Conservation (phyloP, 2,888 invertebrate species). For the Calliscelio sp. region DNA sequence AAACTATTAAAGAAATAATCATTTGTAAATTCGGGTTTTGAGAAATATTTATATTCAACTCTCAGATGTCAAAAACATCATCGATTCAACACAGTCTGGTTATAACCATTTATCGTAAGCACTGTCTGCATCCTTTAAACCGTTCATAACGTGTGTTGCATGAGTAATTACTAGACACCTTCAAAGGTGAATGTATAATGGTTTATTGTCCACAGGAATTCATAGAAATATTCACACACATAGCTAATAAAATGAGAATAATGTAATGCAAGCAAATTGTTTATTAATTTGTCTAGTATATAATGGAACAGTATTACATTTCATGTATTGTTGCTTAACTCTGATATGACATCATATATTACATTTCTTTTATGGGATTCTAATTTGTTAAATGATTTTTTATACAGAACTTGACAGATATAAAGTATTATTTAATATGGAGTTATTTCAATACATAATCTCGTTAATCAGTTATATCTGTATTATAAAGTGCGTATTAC, state of each 20-base stretch:
- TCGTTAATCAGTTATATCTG: no score
- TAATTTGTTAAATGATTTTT: no score
- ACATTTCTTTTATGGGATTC: no score
- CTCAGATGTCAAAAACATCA: slow-evolving; percentile 76
- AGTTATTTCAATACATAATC: no score
- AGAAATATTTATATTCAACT: slow-evolving; percentile 42
- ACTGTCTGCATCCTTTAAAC: slow-evolving; percentile 82
- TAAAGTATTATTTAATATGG: no score
- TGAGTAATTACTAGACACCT: slow-evolving; percentile 75
- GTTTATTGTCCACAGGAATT: slow-evolving; percentile 63
- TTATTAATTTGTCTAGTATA: slow-evolving; percentile 18
- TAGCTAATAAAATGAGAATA: slow-evolving; percentile 50
- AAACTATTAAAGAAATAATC: background rate
- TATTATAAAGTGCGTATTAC: no score
- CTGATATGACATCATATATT: background rate
- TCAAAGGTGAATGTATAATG: slow-evolving; percentile 69
- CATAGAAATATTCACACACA: slow-evolving; percentile 63
- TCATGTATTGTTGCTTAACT: background rate
- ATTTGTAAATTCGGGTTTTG: background rate
- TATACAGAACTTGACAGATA: no score
- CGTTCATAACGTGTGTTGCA: slow-evolving; percentile 78
- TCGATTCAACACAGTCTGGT: slow-evolving; percentile 81
- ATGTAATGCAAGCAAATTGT: slow-evolving; percentile 40
- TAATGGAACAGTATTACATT: slow-evolving; percentile 16
- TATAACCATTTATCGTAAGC: slow-evolving; percentile 83